These are phyloP conservation scores for Babyrousa celebensis DNA, from an alignment of 2,797 vertebrate species.

Conservation along the genomic window DNA sequence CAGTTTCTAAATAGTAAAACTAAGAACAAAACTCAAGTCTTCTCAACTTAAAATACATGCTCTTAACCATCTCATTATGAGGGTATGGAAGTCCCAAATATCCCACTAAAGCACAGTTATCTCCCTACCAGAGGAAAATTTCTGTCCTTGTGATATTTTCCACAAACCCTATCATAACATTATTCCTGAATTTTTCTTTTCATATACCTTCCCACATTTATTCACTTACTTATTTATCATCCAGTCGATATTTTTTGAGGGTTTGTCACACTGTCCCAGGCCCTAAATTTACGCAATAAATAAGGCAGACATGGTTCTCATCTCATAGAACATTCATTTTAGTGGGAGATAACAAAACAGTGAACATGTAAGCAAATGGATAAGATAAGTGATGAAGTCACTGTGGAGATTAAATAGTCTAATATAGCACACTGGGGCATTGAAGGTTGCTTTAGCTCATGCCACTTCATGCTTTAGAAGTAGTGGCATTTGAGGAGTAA, in stretches of 20 bases:
- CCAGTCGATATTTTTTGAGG: neutral
- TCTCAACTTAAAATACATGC: neutral
- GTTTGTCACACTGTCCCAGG: neutral
- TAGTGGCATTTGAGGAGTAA: neutral
- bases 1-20: neutral
- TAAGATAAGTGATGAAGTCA: neutral
- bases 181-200: neutral
- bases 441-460: conserved; percentile 1
- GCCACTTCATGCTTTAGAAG: no score
- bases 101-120: conserved; percentile 40
- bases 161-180: neutral
- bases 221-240: neutral
- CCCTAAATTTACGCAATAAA: neutral
- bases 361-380: conserved; percentile 10
- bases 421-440: neutral
- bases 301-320: neutral
- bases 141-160: neutral
- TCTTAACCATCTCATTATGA: neutral
- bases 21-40: conserved; percentile 43
- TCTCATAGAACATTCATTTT: conserved; percentile 32
- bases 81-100: neutral
- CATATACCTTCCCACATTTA: neutral
- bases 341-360: neutral
- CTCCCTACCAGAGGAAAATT: conserved; percentile 6
- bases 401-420: neutral